These are phyloP conservation scores for Heteromyza rotundicornis DNA, from an alignment of 2,888 invertebrate genomes.

Conservation along the genomic window DNA sequence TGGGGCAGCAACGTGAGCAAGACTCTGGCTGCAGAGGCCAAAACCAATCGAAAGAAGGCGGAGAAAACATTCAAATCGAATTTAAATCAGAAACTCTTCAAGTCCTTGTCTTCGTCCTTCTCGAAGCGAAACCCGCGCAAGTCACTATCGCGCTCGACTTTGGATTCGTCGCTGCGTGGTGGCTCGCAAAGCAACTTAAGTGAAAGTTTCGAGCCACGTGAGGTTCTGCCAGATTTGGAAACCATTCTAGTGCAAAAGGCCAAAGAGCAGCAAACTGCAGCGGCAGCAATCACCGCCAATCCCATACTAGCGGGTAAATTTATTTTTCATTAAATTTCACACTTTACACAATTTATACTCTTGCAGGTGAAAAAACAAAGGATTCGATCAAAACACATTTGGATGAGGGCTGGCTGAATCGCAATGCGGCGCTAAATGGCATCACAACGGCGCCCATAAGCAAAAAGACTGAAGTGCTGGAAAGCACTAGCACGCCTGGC, in stretches of 20 bases:
- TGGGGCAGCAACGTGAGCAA: constrained; percentile 61
- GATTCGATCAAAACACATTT: constrained; percentile 37
- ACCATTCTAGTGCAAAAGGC: constrained; percentile 58
- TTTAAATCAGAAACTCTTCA: constrained; percentile 71
- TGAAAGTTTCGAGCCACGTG: constrained; percentile 11
- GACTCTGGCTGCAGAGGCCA: constrained; percentile 36
- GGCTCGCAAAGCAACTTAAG: background rate
- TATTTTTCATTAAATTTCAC: too few relatives aligned
- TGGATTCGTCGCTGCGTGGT: constrained; percentile 25
- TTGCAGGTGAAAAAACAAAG: constrained; percentile 27
- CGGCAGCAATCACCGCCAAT: constrained; percentile 33
- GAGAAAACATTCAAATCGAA: constrained; percentile 32
- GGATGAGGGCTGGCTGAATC: constrained; percentile 68
- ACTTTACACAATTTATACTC: background rate
- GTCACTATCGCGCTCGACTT: constrained; percentile 61
- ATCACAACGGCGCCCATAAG: constrained; percentile 5
- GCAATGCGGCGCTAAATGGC: constrained; percentile 40
- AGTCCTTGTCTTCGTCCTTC: constrained; percentile 66
- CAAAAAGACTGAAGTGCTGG: constrained; percentile 24
- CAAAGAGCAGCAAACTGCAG: constrained; percentile 45
- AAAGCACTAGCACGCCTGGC: constrained; percentile 17
- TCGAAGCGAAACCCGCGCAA: constrained; percentile 80
- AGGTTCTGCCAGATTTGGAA: constrained; percentile 58
- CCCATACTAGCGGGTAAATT: constrained; percentile 33
- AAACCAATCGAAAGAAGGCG: too few relatives aligned